Conservation (phyloP, 2,113 vertebrate species). For the Pseudolaguvia tuberculata region DNA sequence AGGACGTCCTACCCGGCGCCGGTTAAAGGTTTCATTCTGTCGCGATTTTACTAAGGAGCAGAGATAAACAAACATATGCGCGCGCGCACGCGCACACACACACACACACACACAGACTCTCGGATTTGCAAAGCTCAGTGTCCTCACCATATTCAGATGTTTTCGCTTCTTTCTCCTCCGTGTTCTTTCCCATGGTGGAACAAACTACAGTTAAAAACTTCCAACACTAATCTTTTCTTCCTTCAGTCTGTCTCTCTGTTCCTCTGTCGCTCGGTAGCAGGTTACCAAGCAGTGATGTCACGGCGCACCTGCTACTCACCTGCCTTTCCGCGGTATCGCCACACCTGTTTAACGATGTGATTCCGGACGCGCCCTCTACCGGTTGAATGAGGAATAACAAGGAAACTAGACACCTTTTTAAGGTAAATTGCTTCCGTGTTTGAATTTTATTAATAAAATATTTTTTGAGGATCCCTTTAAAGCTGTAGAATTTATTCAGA, state of each 20-base stretch:
- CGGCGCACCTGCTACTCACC: slow-evolving; percentile 45
- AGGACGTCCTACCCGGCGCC: no score
- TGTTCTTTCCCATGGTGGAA: slow-evolving; percentile 58
- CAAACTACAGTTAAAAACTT: not conserved
- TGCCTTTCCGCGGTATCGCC: slow-evolving; percentile 1
- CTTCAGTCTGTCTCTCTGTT: not conserved
- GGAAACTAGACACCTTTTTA: no score
- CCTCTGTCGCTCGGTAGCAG: slow-evolving; percentile 7
- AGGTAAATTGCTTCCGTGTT: no score
- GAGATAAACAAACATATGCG: not conserved
- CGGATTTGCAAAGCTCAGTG: not conserved
- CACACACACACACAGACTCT: not conserved
- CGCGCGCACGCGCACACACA: not conserved
- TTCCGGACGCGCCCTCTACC: not conserved
- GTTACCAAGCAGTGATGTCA: slow-evolving; percentile 29
- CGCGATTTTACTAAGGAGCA: no score
- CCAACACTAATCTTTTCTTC: slow-evolving; percentile 18
- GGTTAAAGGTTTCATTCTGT: no score
- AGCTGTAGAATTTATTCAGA: no score
- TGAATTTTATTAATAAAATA: no score
- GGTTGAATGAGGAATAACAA: not conserved
- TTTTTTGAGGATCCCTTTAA: no score
- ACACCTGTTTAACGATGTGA: not conserved
- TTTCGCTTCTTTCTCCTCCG: slow-evolving; percentile 44
- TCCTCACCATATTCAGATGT: slow-evolving; percentile 64